Base-by-base conservation (phyloP, 2,797 vertebrate species). In the Sebastes jordani region DNA sequence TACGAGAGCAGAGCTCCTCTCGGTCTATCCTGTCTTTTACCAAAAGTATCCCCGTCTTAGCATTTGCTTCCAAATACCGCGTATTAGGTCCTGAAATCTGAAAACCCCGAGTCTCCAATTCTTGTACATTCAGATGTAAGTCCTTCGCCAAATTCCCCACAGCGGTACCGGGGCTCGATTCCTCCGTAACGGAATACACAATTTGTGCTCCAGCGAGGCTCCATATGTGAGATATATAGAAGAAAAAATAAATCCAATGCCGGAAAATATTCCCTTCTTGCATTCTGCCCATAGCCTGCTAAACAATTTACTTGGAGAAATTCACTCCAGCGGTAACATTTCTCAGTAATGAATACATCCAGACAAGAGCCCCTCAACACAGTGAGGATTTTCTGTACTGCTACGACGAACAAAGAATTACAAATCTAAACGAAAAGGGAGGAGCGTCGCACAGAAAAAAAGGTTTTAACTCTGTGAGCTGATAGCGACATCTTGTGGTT, bases 21-120 rank as follows among this genome's bases (percentile, higher is more conserved):
- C 97, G 93, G 89, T 99, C 97, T 76, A 98, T 95, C 70, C 95
- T 96, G 86, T 97, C 96, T 88, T 93, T 95, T 56, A 98, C 96
- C 83, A 96, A 91, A 72, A 99, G 94, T 14, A 91, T 86, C 4
- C 97, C 97, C 4, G 93, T 97, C 18, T 95, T 94, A 34, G 93
- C 72, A 71, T 97, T 95, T 72, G 97, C 90, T 68, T 97, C 95
- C 74, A 98, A 95, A 94, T 97, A 97, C 71, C 68, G 93, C 54
- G 86, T 84, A 30, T 91, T 93, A 23, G 89, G 83, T 77, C 94
- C 94, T 32, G 94, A 91, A 59, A 96, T 91, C 54, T 95, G 91
- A 90, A 96, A 95, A 49, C 82, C 90, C 46, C 95, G 77, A 46
- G 13, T 22, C 85, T 87, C 92, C 76, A 96, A 72, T 64, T 94